Base-by-base conservation (phyloP, 1,140 invertebrate species). In the Orius laevigatus region DNA sequence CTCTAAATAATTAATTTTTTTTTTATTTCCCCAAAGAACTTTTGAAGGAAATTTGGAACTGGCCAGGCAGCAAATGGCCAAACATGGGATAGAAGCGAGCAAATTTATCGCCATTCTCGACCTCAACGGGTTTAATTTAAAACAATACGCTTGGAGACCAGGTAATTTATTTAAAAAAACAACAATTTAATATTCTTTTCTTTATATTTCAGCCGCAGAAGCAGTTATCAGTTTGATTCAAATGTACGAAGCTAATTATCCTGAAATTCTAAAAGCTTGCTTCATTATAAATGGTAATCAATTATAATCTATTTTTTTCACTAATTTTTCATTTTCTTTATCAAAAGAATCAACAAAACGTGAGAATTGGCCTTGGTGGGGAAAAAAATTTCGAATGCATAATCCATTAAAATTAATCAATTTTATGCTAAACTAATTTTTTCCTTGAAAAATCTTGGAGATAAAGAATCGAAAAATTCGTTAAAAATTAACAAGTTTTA, bases 171-270 rank as follows among this genome's bases (percentile, higher is more conserved):
- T 25, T 25, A 25, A 25, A 3, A 25, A 25, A 25, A 25, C 8
- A 25, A 25, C n/a, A n/a, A n/a, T n/a, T n/a, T n/a, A n/a, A n/a
- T n/a, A 33, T 43, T 43, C 20, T 44, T 43, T 39, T 45, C 10
- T 36, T 48, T 5, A 40, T 19, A 45, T 54, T 67, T 84, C 83
- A 55, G 83, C 82, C n/a, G 60, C 69, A n/a, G 84, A 90, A 64
- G 69, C 84, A 54, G 75, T 88, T 5, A 73, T 91, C 48, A 71
- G 76, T 0, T 62, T 89, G 3, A 71, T 91, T 16, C 82, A 88
- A 63, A 77, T 84, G 64, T 87, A 87, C 65, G 75, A 91, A 65
- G 79, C 84, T 20, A 87, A 88, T 64, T 87, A 86, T 58, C 84
- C 84, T 0, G 84, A 94, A 70, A 81, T 88, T 58, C 66, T 93